phyloP scores from a whole-genome alignment of 2,113 vertebrate species.

The Morphnarchus princeps region DNA sequence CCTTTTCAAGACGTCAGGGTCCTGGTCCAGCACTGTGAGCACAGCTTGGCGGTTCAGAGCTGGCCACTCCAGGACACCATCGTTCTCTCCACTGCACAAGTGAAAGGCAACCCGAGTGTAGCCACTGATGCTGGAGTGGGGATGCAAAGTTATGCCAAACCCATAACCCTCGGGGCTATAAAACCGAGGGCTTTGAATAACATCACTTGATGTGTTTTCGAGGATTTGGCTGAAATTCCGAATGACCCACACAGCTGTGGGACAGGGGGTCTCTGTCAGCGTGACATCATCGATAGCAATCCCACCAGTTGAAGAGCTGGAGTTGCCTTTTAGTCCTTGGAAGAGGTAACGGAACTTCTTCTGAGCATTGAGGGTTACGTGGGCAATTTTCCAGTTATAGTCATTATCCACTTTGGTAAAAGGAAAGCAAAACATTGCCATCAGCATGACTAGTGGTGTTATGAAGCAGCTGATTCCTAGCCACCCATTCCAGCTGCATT shows the following conservation, averaged over 20 bases:
- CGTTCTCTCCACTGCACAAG: constrained; percentile 85
- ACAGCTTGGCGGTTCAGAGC: constrained; percentile 80
- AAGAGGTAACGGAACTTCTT: constrained; percentile 90
- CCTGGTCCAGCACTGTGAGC: constrained; percentile 86
- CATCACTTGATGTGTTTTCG: background rate
- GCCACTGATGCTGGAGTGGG: background rate
- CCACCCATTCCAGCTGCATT: background rate
- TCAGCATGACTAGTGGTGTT: background rate
- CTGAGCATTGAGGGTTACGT: constrained; percentile 75
- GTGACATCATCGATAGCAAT: constrained; percentile 85
- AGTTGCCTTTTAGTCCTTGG: constrained; percentile 78
- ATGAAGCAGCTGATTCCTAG: background rate
- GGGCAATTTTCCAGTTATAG: constrained; percentile 85
- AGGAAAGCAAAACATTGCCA: background rate
- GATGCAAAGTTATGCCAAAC: constrained; percentile 74
- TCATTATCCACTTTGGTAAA: constrained; percentile 74
- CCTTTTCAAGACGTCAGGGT: constrained; percentile 77
- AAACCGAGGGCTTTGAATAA: constrained; percentile 80
- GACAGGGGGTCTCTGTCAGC: constrained; percentile 83
- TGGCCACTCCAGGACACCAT: constrained; percentile 85
- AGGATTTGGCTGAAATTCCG: constrained; percentile 79
- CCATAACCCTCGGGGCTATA: constrained; percentile 87
- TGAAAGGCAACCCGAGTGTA: constrained; percentile 79
- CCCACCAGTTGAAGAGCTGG: constrained; percentile 73
- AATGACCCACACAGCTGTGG: constrained; percentile 81